Evolutionary conservation across 2,797 vertebrate genomes (phyloP).

Genomic region (Melanotaenia pygmaea): DNA sequence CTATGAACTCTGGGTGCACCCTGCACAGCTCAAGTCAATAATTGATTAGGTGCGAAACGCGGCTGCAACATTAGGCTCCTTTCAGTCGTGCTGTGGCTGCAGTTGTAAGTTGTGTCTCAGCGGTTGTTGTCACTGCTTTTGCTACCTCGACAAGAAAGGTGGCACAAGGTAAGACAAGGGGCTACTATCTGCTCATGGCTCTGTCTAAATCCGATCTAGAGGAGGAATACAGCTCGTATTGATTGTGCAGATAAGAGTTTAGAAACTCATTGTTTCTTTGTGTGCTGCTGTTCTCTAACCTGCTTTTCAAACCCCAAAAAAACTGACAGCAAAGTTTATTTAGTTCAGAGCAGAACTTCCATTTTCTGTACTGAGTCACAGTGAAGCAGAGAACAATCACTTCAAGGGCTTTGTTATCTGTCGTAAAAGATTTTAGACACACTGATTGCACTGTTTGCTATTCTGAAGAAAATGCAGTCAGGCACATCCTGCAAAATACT

Average conservation of each 20-base stretch:
- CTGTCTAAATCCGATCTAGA: constrained; percentile 16
- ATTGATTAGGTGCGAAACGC: constrained; percentile 62
- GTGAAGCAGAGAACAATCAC: constrained; percentile 11
- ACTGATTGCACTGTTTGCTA: constrained; percentile 21
- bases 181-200: constrained; percentile 21
- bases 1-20: constrained; percentile 64
- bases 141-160: constrained; percentile 27
- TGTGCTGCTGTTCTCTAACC: not conserved
- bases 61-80: constrained; percentile 12
- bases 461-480: not conserved
- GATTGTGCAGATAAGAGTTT: constrained; percentile 28
- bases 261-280: constrained; percentile 13
- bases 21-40: constrained; percentile 62
- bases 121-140: constrained; percentile 26
- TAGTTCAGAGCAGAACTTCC: not conserved
- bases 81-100: constrained; percentile 37
- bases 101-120: constrained; percentile 28
- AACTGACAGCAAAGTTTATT: constrained; percentile 11
- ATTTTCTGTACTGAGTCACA: constrained; percentile 7
- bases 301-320: constrained; percentile 5
- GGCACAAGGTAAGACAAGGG: constrained; percentile 24
- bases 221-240: not conserved
- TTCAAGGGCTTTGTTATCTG: constrained; percentile 12
- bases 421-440: constrained; percentile 26
- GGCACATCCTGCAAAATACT: not conserved